Percentiles rank a stretch among this genome's conserved stretches.
These are phyloP conservation scores for Aleadryas rufinucha DNA, from an alignment of 2,113 vertebrate species.

Conservation along the genomic window DNA sequence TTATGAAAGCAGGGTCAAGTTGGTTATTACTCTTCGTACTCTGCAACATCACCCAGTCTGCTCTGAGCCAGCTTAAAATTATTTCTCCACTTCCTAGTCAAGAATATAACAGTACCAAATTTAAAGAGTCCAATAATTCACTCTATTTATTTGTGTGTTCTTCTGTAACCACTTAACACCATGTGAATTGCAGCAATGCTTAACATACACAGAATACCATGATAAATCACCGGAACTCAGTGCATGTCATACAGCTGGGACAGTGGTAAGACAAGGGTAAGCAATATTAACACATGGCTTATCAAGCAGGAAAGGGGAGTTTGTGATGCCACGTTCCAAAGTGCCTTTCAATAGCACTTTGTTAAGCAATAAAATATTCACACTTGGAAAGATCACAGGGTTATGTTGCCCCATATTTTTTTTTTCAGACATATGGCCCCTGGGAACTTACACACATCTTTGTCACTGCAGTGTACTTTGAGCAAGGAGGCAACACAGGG, in stretches of 20 bases:
- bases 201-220: background rate
- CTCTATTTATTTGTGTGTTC: background rate
- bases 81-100: background rate
- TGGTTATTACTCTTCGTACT: background rate
- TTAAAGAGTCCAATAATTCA: background rate
- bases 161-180: slow-evolving; percentile 20
- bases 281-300: slow-evolving; percentile 3
- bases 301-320: background rate
- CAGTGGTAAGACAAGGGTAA: slow-evolving; percentile 8
- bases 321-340: background rate
- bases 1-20: slow-evolving; percentile 27
- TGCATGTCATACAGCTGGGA: slow-evolving; percentile 14
- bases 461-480: background rate
- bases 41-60: background rate
- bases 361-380: slow-evolving; percentile 38
- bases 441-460: background rate
- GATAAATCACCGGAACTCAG: slow-evolving; percentile 43
- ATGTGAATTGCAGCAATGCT: slow-evolving; percentile 16
- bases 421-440: background rate
- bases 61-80: background rate
- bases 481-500: background rate
- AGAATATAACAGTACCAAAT: background rate
- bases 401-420: background rate
- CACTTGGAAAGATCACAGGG: background rate
- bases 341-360: slow-evolving; percentile 16